Evolutionary conservation across 2,797 vertebrate species (phyloP), one percentile per base, ranked within the genome.

Genomic region (Benthosema pterotum): DNA sequence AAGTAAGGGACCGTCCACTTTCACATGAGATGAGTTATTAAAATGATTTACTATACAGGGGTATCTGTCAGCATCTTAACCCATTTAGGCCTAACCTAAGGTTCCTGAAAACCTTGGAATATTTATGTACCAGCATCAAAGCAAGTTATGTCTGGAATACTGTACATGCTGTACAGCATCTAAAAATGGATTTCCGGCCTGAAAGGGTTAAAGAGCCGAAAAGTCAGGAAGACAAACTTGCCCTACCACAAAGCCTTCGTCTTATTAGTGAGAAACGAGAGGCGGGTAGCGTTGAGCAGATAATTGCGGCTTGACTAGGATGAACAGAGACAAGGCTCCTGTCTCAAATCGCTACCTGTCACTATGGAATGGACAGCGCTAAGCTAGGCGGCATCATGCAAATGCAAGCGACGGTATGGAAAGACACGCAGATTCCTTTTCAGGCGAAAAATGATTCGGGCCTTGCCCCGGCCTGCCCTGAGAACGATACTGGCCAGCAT

Each of bases 321-420:
- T 45, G 0, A 15, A n/a, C 0, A 7, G 16, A 50, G 7, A 52
- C 11, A 25, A 32, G 42, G 32, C 51, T 48, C 15, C 2, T 17
- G 28, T 52, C 0, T 77, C 3, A 46, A 79, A 80, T 67, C 8
- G 52, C 52, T 48, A 75, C 77, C 72, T 68, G 77, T 77, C 56
- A 53, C 1, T 32, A 1, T 38, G 71, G 67, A 65, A 83, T 73
- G 56, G 72, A 42, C n/a, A 0, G 42, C 45, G 4, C 11, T 1
- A 11, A n/a, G 8, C 50, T 32, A 2, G 0, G 18, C 7, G 11
- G 17, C 3, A 57, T 43, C 22, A 73, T 74, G 63, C 65, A 63
- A 68, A 76, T 59, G n/a, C 4, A 11, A 14, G 11, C 47, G 5
- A 25, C 13, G 25, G 25, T 28, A 67, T 56, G 22, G 2, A 0